These are phyloP conservation scores for Tiliacea citrago DNA, from an alignment of 2,888 invertebrate species.

Conservation along the genomic window DNA sequence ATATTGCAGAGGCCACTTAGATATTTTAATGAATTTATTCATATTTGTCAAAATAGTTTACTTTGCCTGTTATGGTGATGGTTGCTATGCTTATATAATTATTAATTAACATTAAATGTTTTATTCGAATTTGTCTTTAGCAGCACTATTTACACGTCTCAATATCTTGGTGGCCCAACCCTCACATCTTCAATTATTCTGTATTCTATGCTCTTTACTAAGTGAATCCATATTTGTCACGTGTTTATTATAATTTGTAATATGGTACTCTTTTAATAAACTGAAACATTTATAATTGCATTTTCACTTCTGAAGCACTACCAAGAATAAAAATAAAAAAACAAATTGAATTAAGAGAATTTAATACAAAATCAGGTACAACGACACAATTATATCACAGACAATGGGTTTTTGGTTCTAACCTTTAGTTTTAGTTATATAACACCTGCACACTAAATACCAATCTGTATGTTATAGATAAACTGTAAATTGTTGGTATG, in stretches of 20 bases:
- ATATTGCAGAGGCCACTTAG: slow-evolving; percentile 6
- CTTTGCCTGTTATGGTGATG: slow-evolving; percentile 6
- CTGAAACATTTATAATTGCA: slow-evolving; percentile 69
- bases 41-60: slow-evolving; percentile 1
- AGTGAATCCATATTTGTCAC: slow-evolving; percentile 39
- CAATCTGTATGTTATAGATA: slow-evolving; percentile 74
- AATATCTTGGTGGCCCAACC: slow-evolving; percentile 21
- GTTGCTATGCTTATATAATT: slow-evolving; percentile 23
- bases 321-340: slow-evolving; percentile 37
- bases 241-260: slow-evolving; percentile 69
- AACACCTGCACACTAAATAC: slow-evolving; percentile 68
- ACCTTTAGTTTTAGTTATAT: slow-evolving; percentile 55
- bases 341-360: slow-evolving; percentile 40
- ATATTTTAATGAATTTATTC: not conserved
- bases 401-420: slow-evolving; percentile 42
- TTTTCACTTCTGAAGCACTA: slow-evolving; percentile 74
- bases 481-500: slow-evolving; percentile 81
- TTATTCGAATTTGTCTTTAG: slow-evolving; percentile 9
- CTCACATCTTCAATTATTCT: slow-evolving; percentile 20
- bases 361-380: slow-evolving; percentile 71
- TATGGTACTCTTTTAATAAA: slow-evolving; percentile 74
- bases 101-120: not conserved
- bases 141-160: slow-evolving; percentile 4
- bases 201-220: slow-evolving; percentile 35
- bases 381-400: slow-evolving; percentile 72